A percentile compares a stretch with the other conserved stretches of the same genome.
Conservation (phyloP, 1,140 invertebrate species). For the Pectinophora gossypiella region DNA sequence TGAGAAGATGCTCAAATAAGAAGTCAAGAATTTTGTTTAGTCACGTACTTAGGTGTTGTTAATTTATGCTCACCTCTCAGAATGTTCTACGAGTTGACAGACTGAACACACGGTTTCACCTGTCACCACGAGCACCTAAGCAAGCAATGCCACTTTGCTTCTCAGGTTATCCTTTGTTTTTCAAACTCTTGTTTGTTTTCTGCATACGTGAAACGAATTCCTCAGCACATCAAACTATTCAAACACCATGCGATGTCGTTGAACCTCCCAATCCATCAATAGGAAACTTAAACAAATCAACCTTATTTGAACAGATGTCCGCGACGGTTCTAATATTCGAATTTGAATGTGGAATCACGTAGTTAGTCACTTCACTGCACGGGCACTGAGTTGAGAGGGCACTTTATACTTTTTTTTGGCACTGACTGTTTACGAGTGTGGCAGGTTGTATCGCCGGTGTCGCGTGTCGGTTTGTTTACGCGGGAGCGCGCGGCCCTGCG, state of each 20-base stretch:
- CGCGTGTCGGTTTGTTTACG: constrained; percentile 6
- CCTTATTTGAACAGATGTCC: constrained; percentile 48
- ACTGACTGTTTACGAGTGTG: constrained; percentile 25
- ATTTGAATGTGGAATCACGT: constrained; percentile 3
- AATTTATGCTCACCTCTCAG: constrained; percentile 32
- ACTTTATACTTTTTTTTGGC: constrained; percentile 32
- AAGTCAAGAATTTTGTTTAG: constrained; percentile 14
- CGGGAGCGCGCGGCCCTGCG: constrained; percentile 36
- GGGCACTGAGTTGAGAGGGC: constrained; percentile 36
- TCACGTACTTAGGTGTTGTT: constrained; percentile 12
- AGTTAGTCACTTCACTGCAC: constrained; percentile 36
- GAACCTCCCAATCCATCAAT: constrained; percentile 51
- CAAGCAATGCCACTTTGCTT: constrained; percentile 40
- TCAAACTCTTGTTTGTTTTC: constrained; percentile 53
- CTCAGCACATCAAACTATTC: constrained; percentile 38
- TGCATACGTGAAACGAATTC: constrained; percentile 51
- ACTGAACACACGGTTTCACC: constrained; percentile 38
- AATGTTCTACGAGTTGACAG: constrained; percentile 30
- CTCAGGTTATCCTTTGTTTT: constrained; percentile 58
- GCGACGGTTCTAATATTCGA: constrained; percentile 12
- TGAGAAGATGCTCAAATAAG: constrained; percentile 15
- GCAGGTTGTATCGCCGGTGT: constrained; percentile 3
- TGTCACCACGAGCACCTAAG: constrained; percentile 55
- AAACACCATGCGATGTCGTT: constrained; percentile 32
- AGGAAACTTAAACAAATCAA: constrained; percentile 40